phyloP scores from a whole-genome alignment of 2,113 vertebrate species.

The Oryzias melastigma region DNA sequence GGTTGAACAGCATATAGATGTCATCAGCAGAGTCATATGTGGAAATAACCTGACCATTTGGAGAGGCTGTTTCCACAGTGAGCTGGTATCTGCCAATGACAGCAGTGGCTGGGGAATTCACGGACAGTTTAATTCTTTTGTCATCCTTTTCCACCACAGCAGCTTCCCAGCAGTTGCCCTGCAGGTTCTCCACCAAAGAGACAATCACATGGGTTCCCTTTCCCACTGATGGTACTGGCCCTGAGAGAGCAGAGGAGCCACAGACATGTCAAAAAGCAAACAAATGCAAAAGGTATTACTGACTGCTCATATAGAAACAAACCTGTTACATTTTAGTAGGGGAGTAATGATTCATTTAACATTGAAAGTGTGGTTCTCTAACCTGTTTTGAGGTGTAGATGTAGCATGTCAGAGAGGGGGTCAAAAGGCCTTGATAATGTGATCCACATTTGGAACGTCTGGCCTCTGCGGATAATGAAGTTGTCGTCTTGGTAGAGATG shows the following conservation, averaged over 20 bases:
- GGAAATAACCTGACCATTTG: constrained; percentile 58
- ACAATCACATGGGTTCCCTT: constrained; percentile 62
- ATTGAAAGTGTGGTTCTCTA: not conserved
- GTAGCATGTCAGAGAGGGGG: constrained; percentile 70
- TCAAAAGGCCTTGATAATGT: constrained; percentile 76
- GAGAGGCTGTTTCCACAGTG: constrained; percentile 66
- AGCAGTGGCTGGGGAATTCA: constrained; percentile 75
- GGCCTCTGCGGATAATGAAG: constrained; percentile 83
- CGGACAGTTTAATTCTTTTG: constrained; percentile 65
- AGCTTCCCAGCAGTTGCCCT: constrained; percentile 80
- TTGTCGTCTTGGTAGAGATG: constrained; percentile 75
- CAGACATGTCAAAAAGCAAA: not conserved
- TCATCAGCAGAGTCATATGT: constrained; percentile 74
- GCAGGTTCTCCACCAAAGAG: constrained; percentile 71
- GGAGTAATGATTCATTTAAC: too few species aligned
- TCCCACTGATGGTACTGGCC: constrained; percentile 48
- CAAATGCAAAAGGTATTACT: too few species aligned
- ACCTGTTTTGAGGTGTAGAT: constrained; percentile 83
- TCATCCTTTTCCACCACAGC: constrained; percentile 62
- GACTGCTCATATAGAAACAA: too few species aligned
- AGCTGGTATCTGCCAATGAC: constrained; percentile 83
- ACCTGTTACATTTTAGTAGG: too few species aligned
- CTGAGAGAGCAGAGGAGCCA: constrained; percentile 20
- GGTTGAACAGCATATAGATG: constrained; percentile 87
- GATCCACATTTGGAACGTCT: constrained; percentile 80